A percentile compares a stretch with the other conserved stretches of the same genome.
phyloP scores from a whole-genome alignment of 2,888 invertebrate genomes.

The Fragum whitleyi region DNA sequence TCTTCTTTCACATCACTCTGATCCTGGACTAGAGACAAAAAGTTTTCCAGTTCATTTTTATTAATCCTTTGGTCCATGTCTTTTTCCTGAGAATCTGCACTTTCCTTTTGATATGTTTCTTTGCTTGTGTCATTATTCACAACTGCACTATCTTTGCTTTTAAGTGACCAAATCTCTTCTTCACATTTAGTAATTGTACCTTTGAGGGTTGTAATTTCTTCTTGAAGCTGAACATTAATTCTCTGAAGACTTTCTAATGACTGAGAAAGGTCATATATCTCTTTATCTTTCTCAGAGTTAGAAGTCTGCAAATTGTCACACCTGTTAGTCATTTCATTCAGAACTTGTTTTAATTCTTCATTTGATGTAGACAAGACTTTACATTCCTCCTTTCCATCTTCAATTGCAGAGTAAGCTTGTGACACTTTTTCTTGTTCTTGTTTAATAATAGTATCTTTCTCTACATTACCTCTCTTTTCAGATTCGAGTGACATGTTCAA shows the following conservation, averaged over 20 bases:
- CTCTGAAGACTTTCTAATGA: neutral
- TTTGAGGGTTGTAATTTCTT: neutral
- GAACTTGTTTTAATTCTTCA: constrained; percentile 3
- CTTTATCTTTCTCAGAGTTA: neutral
- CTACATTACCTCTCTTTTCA: constrained; percentile 24
- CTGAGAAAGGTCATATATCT: neutral
- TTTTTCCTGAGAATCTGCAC: no score
- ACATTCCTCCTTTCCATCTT: neutral
- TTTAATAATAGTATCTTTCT: constrained; percentile 15
- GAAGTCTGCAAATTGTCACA: neutral
- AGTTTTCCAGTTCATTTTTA: no score
- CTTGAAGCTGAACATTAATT: neutral
- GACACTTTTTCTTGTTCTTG: neutral
- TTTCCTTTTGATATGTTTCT: no score
- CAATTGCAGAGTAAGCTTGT: neutral
- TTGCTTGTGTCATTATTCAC: no score
- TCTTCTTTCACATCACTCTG: neutral
- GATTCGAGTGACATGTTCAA: constrained; percentile 27
- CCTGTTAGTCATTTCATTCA: neutral
- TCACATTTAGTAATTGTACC: neutral
- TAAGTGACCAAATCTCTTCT: neutral
- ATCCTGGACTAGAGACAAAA: no score
- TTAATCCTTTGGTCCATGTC: no score
- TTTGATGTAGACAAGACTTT: neutral
- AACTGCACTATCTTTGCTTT: neutral